Percentiles rank a stretch among this genome's conserved stretches.
phyloP scores from a whole-genome alignment of 1,140 invertebrate genomes.

The Rhagoletis zephyria region DNA sequence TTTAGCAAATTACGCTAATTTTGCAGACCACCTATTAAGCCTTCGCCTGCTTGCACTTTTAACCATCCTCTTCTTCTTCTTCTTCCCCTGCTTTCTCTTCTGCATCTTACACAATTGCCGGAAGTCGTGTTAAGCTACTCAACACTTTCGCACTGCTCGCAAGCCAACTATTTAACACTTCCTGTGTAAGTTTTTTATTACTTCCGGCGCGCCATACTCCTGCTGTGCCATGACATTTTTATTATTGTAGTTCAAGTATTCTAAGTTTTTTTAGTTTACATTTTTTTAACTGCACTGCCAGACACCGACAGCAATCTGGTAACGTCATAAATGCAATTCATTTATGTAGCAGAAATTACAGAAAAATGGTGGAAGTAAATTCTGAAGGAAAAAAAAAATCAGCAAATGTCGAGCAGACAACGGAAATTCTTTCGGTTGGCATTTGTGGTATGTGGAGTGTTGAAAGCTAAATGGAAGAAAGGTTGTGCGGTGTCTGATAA shows the following conservation, averaged over 20 bases:
- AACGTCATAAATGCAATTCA: not conserved
- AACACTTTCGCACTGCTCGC: not conserved
- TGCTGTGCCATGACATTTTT: not conserved
- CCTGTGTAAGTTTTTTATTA: constrained; percentile 45
- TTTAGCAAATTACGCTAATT: not conserved
- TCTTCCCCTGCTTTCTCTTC: not conserved
- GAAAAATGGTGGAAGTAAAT: not conserved
- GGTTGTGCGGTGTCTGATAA: not conserved
- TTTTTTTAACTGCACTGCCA: not conserved
- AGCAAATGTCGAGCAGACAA: not conserved
- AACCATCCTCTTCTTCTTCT: not conserved
- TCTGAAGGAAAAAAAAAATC: not conserved
- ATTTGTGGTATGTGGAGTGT: not conserved
- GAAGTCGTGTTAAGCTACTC: not conserved
- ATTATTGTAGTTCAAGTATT: not conserved
- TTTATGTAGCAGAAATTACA: not conserved
- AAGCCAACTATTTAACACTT: constrained; percentile 25
- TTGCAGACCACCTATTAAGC: not conserved
- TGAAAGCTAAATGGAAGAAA: not conserved
- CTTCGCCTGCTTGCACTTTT: too few relatives aligned
- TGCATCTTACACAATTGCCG: not conserved
- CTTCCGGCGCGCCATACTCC: not conserved
- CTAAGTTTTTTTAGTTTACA: not conserved
- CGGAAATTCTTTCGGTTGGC: not conserved
- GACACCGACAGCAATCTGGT: not conserved